Evolutionary conservation across 2,888 invertebrate genomes (phyloP).

Genomic region (Tupiocoris notatus): DNA sequence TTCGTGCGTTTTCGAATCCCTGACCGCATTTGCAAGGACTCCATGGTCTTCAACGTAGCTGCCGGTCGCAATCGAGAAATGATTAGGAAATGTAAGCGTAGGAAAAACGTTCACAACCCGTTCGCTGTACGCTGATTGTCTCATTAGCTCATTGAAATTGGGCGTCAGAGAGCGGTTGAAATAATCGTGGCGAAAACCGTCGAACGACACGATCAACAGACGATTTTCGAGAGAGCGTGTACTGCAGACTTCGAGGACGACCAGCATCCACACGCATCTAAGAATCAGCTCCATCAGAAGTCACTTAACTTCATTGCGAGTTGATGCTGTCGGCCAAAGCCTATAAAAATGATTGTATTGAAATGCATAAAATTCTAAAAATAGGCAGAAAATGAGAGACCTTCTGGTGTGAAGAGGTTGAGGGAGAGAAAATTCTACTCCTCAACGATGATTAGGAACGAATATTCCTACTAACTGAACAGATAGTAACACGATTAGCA

Average conservation of each 20-base stretch:
- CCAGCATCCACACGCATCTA: background rate
- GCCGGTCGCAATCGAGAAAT: slow-evolving; percentile 70
- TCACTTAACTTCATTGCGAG: too few species aligned
- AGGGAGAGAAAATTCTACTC: too few species aligned
- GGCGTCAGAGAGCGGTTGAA: slow-evolving; percentile 55
- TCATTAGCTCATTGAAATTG: slow-evolving; percentile 59
- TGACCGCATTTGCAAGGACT: slow-evolving; percentile 64
- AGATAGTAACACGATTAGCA: too few species aligned
- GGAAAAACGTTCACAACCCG: slow-evolving; percentile 60
- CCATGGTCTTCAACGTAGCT: slow-evolving; percentile 68
- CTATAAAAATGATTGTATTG: too few species aligned
- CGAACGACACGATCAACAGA: slow-evolving; percentile 43
- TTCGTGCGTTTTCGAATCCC: slow-evolving; percentile 56
- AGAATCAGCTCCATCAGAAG: background rate
- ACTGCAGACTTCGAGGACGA: background rate
- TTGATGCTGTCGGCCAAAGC: too few species aligned
- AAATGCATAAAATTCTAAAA: too few species aligned
- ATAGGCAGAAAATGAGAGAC: too few species aligned
- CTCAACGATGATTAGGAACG: too few species aligned
- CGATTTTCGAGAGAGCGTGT: background rate
- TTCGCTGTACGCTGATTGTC: slow-evolving; percentile 57
- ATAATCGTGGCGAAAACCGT: slow-evolving; percentile 43
- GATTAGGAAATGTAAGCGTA: slow-evolving; percentile 74
- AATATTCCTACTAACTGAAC: too few species aligned
- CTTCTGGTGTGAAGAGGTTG: too few species aligned